These are phyloP conservation scores for Oconnorella tubifera DNA, from an alignment of 2,888 invertebrate species.

Conservation along the genomic window DNA sequence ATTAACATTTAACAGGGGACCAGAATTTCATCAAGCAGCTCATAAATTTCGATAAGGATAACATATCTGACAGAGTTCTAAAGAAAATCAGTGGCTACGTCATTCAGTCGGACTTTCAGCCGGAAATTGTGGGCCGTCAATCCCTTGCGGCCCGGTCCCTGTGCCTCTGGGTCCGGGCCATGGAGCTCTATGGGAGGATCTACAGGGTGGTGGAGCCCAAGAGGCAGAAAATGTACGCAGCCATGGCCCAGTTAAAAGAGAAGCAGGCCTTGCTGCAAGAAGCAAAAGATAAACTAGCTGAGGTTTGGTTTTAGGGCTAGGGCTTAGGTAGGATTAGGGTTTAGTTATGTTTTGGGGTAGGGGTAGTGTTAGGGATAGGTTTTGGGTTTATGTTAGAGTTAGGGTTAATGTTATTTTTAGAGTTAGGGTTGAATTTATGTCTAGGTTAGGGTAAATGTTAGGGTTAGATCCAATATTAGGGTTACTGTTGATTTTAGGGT, in stretches of 20 bases:
- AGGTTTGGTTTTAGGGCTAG: too few species aligned
- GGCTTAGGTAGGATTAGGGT: too few species aligned
- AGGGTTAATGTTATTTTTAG: too few species aligned
- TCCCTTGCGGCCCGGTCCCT: conserved; percentile 81
- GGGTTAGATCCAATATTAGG: too few species aligned
- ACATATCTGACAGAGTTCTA: conserved; percentile 75
- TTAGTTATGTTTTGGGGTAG: too few species aligned
- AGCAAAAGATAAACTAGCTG: conserved; percentile 73
- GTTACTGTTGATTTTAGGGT: too few species aligned
- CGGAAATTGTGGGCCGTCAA: conserved; percentile 72
- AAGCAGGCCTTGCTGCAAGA: conserved; percentile 76
- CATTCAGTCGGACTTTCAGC: conserved; percentile 77
- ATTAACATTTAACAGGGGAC: conserved; percentile 45
- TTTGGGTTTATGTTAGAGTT: too few species aligned
- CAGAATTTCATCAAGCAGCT: conserved; percentile 61
- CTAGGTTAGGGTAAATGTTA: too few species aligned
- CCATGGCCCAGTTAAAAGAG: conserved; percentile 69
- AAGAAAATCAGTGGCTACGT: conserved; percentile 78
- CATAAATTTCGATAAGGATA: conserved; percentile 82
- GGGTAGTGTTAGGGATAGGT: too few species aligned
- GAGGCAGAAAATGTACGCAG: conserved; percentile 74
- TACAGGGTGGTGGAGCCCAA: conserved; percentile 78
- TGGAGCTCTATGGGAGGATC: conserved; percentile 84
- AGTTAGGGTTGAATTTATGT: too few species aligned
- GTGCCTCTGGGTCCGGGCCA: conserved; percentile 82